These are phyloP conservation scores for Carabus problematicus DNA, from an alignment of 2,888 invertebrate species.

Conservation along the genomic window DNA sequence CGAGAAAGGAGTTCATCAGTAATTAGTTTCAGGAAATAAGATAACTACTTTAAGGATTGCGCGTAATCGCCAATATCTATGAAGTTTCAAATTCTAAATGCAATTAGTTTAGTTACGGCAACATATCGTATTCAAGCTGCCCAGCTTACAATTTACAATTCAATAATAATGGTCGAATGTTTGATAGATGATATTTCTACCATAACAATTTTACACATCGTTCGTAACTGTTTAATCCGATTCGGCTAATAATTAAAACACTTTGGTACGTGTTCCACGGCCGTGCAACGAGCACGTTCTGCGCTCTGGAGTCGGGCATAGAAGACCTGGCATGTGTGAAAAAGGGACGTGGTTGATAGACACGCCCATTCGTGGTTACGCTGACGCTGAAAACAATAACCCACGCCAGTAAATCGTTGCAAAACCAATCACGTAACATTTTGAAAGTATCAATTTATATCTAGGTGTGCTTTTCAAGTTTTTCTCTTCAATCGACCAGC, in stretches of 20 bases:
- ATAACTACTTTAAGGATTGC: too few relatives aligned
- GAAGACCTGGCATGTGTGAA: conserved; percentile 2
- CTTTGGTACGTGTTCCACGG: not conserved
- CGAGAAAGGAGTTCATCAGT: too few relatives aligned
- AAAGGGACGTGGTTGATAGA: not conserved
- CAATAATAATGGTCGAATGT: too few relatives aligned
- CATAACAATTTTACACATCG: too few relatives aligned
- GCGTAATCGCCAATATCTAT: too few relatives aligned
- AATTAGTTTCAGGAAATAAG: too few relatives aligned
- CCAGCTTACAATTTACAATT: too few relatives aligned
- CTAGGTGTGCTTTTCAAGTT: conserved; percentile 31
- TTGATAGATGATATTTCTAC: too few relatives aligned
- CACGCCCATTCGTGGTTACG: conserved; percentile 32
- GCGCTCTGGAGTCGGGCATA: not conserved
- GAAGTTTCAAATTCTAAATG: too few relatives aligned
- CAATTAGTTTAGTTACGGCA: too few relatives aligned
- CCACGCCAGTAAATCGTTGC: conserved; percentile 34
- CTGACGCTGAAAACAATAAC: conserved; percentile 30
- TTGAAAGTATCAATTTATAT: conserved; percentile 39
- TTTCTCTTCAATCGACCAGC: not conserved
- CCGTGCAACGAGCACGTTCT: not conserved
- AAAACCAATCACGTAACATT: conserved; percentile 37
- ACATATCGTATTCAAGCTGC: too few relatives aligned
- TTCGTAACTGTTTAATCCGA: conserved; percentile 2
- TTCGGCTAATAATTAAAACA: conserved; percentile 17